Percentiles rank a stretch among this genome's conserved stretches.
Evolutionary conservation across 2,888 invertebrate species (phyloP).

Genomic region (Dicyrtoma fusca): DNA sequence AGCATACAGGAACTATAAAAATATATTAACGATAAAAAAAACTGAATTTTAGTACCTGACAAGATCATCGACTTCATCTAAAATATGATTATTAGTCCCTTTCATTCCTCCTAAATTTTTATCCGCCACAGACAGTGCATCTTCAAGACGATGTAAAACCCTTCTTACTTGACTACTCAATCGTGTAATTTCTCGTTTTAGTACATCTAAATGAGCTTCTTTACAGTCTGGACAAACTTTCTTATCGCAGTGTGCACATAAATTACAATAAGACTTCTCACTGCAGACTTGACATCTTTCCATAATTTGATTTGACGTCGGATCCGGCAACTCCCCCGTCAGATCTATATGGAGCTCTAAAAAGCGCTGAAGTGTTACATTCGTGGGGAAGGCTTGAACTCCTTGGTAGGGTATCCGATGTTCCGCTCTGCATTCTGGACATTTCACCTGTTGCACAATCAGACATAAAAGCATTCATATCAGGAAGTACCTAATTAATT

Average conservation of each 20-base stretch:
- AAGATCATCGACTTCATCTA: slow-evolving; percentile 93
- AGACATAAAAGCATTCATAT: no score
- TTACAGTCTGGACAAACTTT: slow-evolving; percentile 97
- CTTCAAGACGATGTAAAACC: slow-evolving; percentile 85
- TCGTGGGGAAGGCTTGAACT: slow-evolving; percentile 91
- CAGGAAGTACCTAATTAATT: no score
- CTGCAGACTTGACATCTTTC: slow-evolving; percentile 91
- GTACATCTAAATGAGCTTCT: slow-evolving; percentile 89
- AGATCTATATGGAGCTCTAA: slow-evolving; percentile 74
- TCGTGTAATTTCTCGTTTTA: slow-evolving; percentile 85
- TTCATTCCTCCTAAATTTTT: slow-evolving; percentile 86
- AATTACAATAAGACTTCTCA: slow-evolving; percentile 83
- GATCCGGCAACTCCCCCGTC: slow-evolving; percentile 86
- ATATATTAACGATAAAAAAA: neutral
- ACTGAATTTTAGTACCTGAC: slow-evolving; percentile 60
- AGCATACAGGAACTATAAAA: neutral
- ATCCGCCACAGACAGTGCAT: slow-evolving; percentile 79
- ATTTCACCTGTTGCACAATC: slow-evolving; percentile 74
- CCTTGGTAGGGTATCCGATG: slow-evolving; percentile 96
- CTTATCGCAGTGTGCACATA: slow-evolving; percentile 95
- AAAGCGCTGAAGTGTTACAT: slow-evolving; percentile 92
- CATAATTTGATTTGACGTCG: slow-evolving; percentile 89
- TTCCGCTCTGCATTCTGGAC: slow-evolving; percentile 97
- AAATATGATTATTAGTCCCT: slow-evolving; percentile 85
- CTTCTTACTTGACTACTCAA: slow-evolving; percentile 87